Evolutionary conservation across 2,888 invertebrate genomes (phyloP).

Genomic region (Nipponacmea schrenckii): DNA sequence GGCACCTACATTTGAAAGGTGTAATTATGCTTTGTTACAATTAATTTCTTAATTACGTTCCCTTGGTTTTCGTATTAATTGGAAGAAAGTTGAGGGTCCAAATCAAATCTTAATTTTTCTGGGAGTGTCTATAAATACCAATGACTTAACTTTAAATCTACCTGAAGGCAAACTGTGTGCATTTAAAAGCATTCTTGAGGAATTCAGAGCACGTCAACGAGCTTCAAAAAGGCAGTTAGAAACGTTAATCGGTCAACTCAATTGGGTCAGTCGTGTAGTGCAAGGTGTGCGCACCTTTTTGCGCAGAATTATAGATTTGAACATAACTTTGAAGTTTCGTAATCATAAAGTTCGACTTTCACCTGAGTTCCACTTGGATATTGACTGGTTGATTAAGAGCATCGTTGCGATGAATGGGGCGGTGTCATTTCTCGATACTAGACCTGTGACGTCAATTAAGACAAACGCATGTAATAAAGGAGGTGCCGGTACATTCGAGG

Average conservation of each 20-base stretch:
- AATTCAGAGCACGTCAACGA: too few species aligned
- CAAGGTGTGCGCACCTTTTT: neutral
- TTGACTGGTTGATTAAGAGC: neutral
- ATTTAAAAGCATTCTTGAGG: too few species aligned
- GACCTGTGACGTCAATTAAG: neutral
- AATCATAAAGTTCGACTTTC: neutral
- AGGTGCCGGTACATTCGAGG: neutral
- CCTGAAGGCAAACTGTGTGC: neutral
- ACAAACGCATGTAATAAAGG: too few species aligned
- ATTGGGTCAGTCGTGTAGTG: constrained; percentile 9
- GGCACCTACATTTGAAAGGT: too few species aligned
- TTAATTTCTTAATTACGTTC: neutral
- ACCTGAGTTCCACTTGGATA: neutral
- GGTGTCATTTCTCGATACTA: neutral
- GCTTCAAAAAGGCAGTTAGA: constrained; percentile 9
- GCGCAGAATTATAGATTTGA: neutral
- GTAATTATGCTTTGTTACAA: neutral
- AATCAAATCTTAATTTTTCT: constrained; percentile 4
- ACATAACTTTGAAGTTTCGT: neutral
- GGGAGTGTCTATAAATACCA: constrained; percentile 9
- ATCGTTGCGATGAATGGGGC: neutral
- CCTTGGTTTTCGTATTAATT: constrained; percentile 5
- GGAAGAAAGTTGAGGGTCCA: constrained; percentile 6
- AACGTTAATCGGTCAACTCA: neutral
- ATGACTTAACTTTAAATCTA: neutral